Conservation (phyloP, 2,113 vertebrate genomes). For the Megalops atlanticus region DNA sequence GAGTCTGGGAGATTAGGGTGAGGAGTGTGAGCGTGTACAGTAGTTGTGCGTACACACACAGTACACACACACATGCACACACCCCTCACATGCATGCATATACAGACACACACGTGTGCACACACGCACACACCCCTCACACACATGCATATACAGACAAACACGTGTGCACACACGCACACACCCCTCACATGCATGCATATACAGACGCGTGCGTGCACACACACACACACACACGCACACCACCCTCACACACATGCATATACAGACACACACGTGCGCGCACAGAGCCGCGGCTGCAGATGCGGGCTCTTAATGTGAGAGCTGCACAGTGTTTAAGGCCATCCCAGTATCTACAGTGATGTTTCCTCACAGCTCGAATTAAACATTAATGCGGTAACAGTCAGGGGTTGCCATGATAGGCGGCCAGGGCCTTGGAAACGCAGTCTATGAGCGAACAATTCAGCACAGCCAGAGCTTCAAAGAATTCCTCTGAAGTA, state of each 20-base stretch:
- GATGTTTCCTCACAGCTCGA: conserved; percentile 22
- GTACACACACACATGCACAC: too few species aligned
- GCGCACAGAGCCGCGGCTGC: background rate
- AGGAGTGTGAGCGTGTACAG: background rate
- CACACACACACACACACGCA: too few species aligned
- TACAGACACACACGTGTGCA: too few species aligned
- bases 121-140: too few species aligned
- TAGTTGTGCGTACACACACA: too few species aligned
- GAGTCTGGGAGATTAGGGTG: background rate
- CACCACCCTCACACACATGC: too few species aligned
- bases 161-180: too few species aligned
- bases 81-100: too few species aligned
- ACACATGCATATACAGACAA: too few species aligned
- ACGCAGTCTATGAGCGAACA: conserved; percentile 10
- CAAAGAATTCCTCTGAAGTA: conserved; percentile 1
- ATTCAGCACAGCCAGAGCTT: conserved; percentile 8
- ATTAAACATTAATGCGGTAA: conserved; percentile 19
- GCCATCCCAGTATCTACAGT: background rate
- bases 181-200: too few species aligned
- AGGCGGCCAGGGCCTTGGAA: conserved; percentile 5
- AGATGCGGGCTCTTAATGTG: background rate
- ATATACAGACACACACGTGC: too few species aligned
- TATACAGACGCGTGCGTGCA: too few species aligned
- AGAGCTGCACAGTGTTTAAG: background rate
- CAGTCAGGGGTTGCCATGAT: conserved; percentile 17